Conservation (phyloP, 2,888 invertebrate species). For the Loripinus fragilis region DNA sequence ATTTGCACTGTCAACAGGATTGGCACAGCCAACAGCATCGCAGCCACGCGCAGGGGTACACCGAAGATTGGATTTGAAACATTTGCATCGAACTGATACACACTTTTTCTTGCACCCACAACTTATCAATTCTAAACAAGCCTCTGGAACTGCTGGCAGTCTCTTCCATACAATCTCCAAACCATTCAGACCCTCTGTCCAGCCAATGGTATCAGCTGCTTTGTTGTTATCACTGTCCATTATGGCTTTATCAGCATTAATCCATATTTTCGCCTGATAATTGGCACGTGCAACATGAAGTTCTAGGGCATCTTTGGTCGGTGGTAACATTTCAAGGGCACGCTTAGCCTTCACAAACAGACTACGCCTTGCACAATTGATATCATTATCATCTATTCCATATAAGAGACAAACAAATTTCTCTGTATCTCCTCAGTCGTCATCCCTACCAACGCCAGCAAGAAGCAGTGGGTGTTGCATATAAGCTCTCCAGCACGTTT, state of each 20-base stretch:
- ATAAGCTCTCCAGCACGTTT: slow-evolving; percentile 34
- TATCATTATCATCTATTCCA: slow-evolving; percentile 8
- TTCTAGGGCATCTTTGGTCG: slow-evolving; percentile 40
- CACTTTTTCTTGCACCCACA: too few species aligned
- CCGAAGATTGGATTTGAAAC: slow-evolving; percentile 5
- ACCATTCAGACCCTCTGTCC: slow-evolving; percentile 13
- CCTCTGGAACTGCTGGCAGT: slow-evolving; percentile 34
- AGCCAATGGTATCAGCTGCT: slow-evolving; percentile 21
- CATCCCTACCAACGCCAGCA: slow-evolving; percentile 28
- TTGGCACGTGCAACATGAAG: slow-evolving; percentile 32
- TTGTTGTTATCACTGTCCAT: not conserved
- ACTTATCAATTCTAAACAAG: slow-evolving; percentile 14
- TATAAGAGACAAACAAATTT: slow-evolving; percentile 12
- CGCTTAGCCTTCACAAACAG: not conserved
- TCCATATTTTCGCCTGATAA: slow-evolving; percentile 45
- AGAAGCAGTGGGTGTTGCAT: slow-evolving; percentile 9
- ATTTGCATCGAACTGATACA: slow-evolving; percentile 29
- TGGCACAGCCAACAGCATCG: slow-evolving; percentile 20
- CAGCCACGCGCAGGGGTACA: slow-evolving; percentile 25
- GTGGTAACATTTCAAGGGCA: slow-evolving; percentile 5
- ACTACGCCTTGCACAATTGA: not conserved
- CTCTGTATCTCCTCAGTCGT: slow-evolving; percentile 11
- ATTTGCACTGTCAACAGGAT: too few species aligned
- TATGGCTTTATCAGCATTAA: slow-evolving; percentile 21
- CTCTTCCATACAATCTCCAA: slow-evolving; percentile 35